Conservation (phyloP, 2,113 vertebrate species). For the Crocuta crocuta region DNA sequence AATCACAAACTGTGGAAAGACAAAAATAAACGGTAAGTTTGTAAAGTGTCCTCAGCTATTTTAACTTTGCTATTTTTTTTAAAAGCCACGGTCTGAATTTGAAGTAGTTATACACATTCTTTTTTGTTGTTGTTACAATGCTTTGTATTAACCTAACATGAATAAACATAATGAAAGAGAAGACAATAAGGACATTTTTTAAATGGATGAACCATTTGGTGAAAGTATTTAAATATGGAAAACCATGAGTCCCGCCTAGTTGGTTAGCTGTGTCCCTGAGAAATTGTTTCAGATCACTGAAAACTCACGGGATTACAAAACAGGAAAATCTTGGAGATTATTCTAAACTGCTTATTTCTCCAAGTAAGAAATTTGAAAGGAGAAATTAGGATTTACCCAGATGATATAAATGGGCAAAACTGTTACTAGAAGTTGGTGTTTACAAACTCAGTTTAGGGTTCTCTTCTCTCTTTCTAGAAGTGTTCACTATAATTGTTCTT, state of each 20-base stretch:
- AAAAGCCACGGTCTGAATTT: background rate
- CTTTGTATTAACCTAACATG: background rate
- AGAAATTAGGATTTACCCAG: background rate
- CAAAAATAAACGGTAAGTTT: background rate
- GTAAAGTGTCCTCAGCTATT: background rate
- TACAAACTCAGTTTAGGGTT: background rate
- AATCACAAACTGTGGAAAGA: background rate
- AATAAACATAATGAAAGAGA: background rate
- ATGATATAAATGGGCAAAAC: background rate
- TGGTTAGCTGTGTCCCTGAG: background rate
- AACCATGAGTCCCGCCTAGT: background rate
- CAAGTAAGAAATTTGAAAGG: background rate
- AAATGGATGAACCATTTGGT: background rate
- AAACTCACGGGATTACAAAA: background rate
- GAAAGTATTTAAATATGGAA: conserved; percentile 1
- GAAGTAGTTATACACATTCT: background rate
- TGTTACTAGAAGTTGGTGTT: background rate
- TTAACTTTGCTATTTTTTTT: background rate
- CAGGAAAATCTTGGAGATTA: background rate
- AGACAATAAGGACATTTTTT: background rate
- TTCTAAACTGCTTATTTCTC: conserved; percentile 6
- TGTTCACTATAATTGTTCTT: background rate
- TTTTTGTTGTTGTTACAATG: background rate
- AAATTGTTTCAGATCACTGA: background rate
- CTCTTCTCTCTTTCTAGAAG: background rate